Base-by-base conservation (phyloP, 2,888 invertebrate species). In the Drosophila koepferae region DNA sequence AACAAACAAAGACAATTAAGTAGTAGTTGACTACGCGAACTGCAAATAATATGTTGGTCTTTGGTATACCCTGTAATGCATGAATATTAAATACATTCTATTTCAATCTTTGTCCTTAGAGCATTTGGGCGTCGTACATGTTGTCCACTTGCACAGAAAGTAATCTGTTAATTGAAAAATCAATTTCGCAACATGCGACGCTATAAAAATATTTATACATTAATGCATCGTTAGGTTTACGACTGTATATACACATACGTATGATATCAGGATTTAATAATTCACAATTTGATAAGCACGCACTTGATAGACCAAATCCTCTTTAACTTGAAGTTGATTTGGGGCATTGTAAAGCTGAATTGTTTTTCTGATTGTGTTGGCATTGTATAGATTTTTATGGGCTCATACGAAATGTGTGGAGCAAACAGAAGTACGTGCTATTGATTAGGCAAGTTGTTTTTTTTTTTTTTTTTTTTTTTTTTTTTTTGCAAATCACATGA, bases 201-300 rank as follows among this genome's bases (percentile, higher is more conserved):
- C 44, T 12, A 68, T 74, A 31, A 60, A 62, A 55, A 53, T 53
- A 66, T 60, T 70, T 72, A 58, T 63, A 51, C 56, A 82, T 80
- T 82, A 72, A 71, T 55, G 49, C 49, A 59, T 66, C 54, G 68
- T 75, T 69, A 80, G 43, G 53, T 85, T 78, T 80, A 82, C 44
- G 63, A 54, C 23, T 10, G n/a, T n/a, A 12, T 12, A n/a, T 5
- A 48, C n/a, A 28, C n/a, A 31, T 12, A 51, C 44, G 51, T 44
- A 60, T 54, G 62, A 66, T 80, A 74, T 58, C 68, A 62, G 61
- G 48, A 68, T 44, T 70, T 63, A 49, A 63, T 54, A 53, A 40
- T 63, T 38, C n/a, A 31, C 48, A 59, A 49, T 53, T 18, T 59
- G 74, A 68, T 84, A 80, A 77, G 67, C 65, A 63, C 44, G 53